phyloP scores from a whole-genome alignment of 2,888 invertebrate species.

The Lycaena phlaeas region DNA sequence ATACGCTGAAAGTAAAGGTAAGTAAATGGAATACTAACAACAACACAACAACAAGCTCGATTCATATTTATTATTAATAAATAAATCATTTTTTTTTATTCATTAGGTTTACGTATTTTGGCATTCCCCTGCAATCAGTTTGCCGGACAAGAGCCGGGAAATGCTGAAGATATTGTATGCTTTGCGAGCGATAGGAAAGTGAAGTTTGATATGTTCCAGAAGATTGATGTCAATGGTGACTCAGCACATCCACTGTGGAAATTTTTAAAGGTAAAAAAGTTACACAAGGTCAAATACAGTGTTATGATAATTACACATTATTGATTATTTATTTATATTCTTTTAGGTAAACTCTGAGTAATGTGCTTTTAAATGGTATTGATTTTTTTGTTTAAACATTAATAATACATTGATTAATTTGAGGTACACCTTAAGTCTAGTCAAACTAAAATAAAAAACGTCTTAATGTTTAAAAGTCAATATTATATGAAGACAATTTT shows the following conservation, averaged over 20 bases:
- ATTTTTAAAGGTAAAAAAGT: slow-evolving; percentile 69
- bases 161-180: slow-evolving; percentile 75
- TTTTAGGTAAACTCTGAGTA: too few relatives aligned
- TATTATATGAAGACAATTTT: too few relatives aligned
- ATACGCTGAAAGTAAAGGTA: slow-evolving; percentile 78
- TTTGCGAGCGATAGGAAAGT: slow-evolving; percentile 76
- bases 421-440: too few relatives aligned
- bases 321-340: too few relatives aligned
- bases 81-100: too few relatives aligned
- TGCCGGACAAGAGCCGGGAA: slow-evolving; percentile 79
- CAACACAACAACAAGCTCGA: too few relatives aligned
- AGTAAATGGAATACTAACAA: background rate
- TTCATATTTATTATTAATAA: too few relatives aligned
- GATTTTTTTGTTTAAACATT: too few relatives aligned
- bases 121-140: slow-evolving; percentile 94
- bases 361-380: too few relatives aligned
- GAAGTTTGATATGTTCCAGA: slow-evolving; percentile 79
- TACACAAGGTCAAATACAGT: background rate
- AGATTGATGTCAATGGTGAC: slow-evolving; percentile 79
- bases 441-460: too few relatives aligned
- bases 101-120: slow-evolving; percentile 83
- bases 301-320: background rate
- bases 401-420: too few relatives aligned
- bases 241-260: slow-evolving; percentile 78
- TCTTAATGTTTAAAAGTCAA: too few relatives aligned